phyloP scores from a whole-genome alignment of 2,113 vertebrate species.

The Xenus cinereus region DNA sequence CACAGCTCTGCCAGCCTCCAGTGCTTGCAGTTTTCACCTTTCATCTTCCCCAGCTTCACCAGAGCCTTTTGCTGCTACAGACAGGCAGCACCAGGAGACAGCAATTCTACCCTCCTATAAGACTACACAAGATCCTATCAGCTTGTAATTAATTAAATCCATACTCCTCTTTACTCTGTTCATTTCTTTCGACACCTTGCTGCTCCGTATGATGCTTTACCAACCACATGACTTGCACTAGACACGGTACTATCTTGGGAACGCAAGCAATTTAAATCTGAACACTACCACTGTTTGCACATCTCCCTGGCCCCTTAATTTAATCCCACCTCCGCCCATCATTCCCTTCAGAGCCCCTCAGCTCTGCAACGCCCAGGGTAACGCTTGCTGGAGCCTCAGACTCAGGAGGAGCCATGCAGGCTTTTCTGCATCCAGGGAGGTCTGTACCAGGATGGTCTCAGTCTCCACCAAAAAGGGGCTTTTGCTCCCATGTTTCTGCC shows the following conservation, averaged over 20 bases:
- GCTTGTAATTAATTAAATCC: not conserved
- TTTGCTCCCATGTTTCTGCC: not conserved
- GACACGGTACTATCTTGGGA: not conserved
- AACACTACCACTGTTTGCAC: not conserved
- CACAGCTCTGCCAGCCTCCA: not conserved
- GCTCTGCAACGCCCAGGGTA: not conserved
- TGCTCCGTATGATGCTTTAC: not conserved
- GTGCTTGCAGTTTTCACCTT: not conserved
- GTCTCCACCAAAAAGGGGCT: not conserved
- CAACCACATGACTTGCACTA: not conserved
- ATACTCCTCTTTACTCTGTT: not conserved
- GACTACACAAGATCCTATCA: not conserved
- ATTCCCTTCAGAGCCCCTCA: not conserved
- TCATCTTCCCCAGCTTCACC: not conserved
- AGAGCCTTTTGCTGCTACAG: not conserved
- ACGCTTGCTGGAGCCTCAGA: accelerated
- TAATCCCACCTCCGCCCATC: not conserved
- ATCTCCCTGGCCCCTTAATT: not conserved
- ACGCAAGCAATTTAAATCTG: not conserved
- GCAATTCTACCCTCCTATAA: not conserved
- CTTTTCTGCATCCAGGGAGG: not conserved
- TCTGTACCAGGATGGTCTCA: not conserved
- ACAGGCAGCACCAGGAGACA: not conserved
- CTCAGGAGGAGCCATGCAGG: not conserved
- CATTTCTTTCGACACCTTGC: not conserved